Evolutionary conservation across 2,113 vertebrate species (phyloP), one percentile per base, ranked within the genome.

Genomic region (Xerus inauris): DNA sequence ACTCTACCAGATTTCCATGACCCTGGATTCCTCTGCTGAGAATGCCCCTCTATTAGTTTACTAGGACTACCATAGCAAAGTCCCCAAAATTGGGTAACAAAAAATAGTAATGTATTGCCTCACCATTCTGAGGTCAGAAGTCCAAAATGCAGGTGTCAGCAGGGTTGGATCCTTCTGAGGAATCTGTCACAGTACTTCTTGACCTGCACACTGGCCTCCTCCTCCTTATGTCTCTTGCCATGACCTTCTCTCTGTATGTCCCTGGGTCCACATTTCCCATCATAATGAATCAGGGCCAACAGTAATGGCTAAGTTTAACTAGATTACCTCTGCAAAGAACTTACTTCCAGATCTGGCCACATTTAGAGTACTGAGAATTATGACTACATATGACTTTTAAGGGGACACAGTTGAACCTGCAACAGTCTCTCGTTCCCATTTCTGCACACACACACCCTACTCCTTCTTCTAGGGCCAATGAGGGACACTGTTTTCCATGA

Each of bases 201-300:
- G 45, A 12, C 32, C 72, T 64, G 12, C 16, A 57, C 22, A 28
- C n/a, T 28, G 17, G 19, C 8, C n/a, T 22, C 22, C 38, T 75
- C 71, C 5, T 22, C 1, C 26, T 4, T 32, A 0, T 47, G 42
- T 62, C 16, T 75, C n/a, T 90, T 49, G 17, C 77, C 5, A 22
- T 8, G 1, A 3, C 24, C 5, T 8, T 84, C 9, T 5, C 20
- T 32, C 71, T 14, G 19, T 4, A 0, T 30, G 16, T 72, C 5
- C 76, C 40, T 40, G 24, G 40, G 40, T 42, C 35, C 7, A 5
- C 6, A 20, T 49, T 67, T 59, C 10, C 26, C 5, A 38, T 57
- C 1, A 16, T 10, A n/a, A 5, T 81, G 77, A 80, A 45, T 72
- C 26, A 87, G 42, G 24, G 17, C 0, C 24, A 24, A 57, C 8